Conservation (phyloP, 2,113 vertebrate genomes). For the Apeltes quadracus region DNA sequence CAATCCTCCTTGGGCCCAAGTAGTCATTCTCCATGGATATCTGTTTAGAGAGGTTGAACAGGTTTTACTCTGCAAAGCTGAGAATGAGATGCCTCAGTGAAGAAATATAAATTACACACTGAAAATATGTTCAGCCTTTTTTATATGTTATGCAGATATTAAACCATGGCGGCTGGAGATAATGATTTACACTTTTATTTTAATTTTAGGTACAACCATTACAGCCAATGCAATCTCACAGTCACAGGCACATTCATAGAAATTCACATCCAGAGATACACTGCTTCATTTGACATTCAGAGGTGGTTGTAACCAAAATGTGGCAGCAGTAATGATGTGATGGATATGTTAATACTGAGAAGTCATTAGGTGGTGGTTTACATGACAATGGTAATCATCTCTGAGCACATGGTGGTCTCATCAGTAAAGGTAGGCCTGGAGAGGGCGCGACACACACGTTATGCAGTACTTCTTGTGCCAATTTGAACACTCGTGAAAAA, state of each 20-base stretch:
- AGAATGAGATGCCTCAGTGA: neutral
- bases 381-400: neutral
- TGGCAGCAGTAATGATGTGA: conserved; percentile 1
- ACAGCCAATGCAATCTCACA: neutral
- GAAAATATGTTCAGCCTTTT: neutral
- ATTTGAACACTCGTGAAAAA: neutral
- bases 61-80: conserved; percentile 9
- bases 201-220: neutral
- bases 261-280: neutral
- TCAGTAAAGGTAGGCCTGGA: conserved; percentile 18
- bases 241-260: conserved; percentile 4
- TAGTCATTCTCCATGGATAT: conserved; percentile 97
- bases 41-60: conserved; percentile 68
- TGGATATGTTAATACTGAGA: neutral
- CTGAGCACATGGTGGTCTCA: conserved; percentile 1
- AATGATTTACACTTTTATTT: neutral
- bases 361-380: neutral
- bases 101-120: neutral
- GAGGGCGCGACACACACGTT: conserved; percentile 12
- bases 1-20: conserved; percentile 92
- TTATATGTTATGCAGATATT: neutral
- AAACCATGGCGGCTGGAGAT: neutral
- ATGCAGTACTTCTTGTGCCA: neutral
- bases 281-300: conserved; percentile 10
- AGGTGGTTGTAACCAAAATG: neutral